phyloP scores from a whole-genome alignment of 2,113 vertebrate genomes.

The Genyomyrus donnyi region DNA sequence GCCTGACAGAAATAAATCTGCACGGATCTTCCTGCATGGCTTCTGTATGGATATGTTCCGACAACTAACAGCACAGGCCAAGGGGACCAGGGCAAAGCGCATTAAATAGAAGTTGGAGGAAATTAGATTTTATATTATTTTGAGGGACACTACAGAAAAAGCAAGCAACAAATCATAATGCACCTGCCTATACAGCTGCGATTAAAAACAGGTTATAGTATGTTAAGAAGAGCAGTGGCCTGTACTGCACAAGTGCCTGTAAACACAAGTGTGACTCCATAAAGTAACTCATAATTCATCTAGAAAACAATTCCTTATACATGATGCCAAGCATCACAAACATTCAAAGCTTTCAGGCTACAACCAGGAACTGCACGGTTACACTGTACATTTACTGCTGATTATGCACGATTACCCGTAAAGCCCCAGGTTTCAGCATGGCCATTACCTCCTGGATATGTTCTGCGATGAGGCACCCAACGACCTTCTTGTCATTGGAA shows the following conservation, averaged over 20 bases:
- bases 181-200: background rate
- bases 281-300: background rate
- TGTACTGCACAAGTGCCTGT: too few relatives aligned
- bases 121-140: background rate
- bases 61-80: background rate
- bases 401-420: background rate
- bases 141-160: background rate
- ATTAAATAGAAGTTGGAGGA: background rate
- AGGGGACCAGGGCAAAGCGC: background rate
- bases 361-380: background rate
- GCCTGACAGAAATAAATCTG: background rate
- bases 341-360: background rate
- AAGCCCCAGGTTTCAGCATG: background rate
- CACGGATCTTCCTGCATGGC: background rate
- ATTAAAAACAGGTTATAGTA: background rate
- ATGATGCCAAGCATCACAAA: background rate
- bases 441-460: slow-evolving; percentile 87
- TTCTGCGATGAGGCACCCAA: slow-evolving; percentile 94
- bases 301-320: background rate
- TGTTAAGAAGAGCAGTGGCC: background rate
- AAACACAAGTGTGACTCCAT: background rate
- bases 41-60: background rate
- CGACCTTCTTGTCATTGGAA: slow-evolving; percentile 93
- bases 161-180: background rate
- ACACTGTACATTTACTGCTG: background rate